These are phyloP conservation scores for Delichon dasypus DNA, from an alignment of 2,797 vertebrate species.

Conservation along the genomic window DNA sequence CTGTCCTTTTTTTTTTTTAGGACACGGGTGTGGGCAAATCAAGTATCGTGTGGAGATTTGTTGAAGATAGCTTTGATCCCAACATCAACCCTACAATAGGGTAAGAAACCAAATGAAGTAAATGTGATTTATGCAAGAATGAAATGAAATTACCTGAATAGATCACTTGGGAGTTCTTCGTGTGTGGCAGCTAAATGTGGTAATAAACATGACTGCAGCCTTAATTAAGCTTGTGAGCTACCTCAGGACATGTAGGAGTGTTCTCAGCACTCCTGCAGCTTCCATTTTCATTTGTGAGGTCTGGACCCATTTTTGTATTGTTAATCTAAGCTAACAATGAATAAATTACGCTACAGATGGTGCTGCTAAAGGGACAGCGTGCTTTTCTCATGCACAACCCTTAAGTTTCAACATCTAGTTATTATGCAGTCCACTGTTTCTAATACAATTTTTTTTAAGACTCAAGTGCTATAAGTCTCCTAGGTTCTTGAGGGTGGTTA, in stretches of 20 bases:
- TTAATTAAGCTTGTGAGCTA: background rate
- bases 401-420: background rate
- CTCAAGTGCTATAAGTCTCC: background rate
- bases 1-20: conserved; percentile 55
- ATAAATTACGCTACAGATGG: background rate
- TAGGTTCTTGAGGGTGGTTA: background rate
- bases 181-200: background rate
- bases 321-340: background rate
- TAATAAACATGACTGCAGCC: background rate
- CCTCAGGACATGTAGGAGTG: background rate
- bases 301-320: background rate
- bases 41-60: conserved; percentile 93
- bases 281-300: background rate
- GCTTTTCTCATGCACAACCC: background rate
- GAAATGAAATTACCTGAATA: background rate
- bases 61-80: conserved; percentile 97
- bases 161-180: background rate
- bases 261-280: background rate
- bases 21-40: conserved; percentile 88
- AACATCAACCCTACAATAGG: conserved; percentile 99
- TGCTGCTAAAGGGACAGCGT: background rate
- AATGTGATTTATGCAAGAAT: background rate
- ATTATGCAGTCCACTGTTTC: background rate
- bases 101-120: conserved; percentile 75
- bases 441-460: no score